phyloP scores from a whole-genome alignment of 1,140 invertebrate genomes.

The Pogonognathellus flavescens region DNA sequence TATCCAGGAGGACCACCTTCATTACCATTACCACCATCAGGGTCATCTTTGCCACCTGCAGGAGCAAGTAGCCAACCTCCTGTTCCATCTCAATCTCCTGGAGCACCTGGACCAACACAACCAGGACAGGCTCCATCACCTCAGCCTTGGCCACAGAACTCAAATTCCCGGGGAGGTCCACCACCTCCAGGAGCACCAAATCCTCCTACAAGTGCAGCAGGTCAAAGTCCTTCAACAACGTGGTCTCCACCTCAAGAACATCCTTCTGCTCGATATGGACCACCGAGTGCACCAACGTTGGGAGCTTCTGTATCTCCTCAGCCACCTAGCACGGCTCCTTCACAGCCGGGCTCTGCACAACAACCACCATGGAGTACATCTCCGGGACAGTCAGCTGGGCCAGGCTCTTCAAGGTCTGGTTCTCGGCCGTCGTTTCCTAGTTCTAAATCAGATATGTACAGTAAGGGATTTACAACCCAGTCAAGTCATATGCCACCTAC shows the following conservation, averaged over 20 bases:
- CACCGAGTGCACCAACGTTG: slow-evolving; percentile 48
- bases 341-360: slow-evolving; percentile 16
- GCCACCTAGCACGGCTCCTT: slow-evolving; percentile 40
- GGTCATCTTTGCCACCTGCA: slow-evolving; percentile 19
- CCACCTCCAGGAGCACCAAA: slow-evolving; percentile 36
- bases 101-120: slow-evolving; percentile 16
- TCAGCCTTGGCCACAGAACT: slow-evolving; percentile 38
- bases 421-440: slow-evolving; percentile 21
- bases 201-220: slow-evolving; percentile 35
- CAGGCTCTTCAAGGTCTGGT: background rate
- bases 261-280: slow-evolving; percentile 55
- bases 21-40: slow-evolving; percentile 46
- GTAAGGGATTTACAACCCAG: slow-evolving; percentile 36
- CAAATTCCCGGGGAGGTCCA: background rate
- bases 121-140: slow-evolving; percentile 53
- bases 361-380: slow-evolving; percentile 54
- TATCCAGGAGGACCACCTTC: slow-evolving; percentile 55
- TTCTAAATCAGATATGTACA: slow-evolving; percentile 26
- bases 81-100: background rate
- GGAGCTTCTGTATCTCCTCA: slow-evolving; percentile 42
- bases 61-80: background rate
- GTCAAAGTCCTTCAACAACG: slow-evolving; percentile 1
- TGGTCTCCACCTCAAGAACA: slow-evolving; percentile 50
- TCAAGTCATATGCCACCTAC: slow-evolving; percentile 25
- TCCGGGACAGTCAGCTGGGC: slow-evolving; percentile 3